phyloP scores from a whole-genome alignment of 1,140 invertebrate species.

The Formica exsecta region DNA sequence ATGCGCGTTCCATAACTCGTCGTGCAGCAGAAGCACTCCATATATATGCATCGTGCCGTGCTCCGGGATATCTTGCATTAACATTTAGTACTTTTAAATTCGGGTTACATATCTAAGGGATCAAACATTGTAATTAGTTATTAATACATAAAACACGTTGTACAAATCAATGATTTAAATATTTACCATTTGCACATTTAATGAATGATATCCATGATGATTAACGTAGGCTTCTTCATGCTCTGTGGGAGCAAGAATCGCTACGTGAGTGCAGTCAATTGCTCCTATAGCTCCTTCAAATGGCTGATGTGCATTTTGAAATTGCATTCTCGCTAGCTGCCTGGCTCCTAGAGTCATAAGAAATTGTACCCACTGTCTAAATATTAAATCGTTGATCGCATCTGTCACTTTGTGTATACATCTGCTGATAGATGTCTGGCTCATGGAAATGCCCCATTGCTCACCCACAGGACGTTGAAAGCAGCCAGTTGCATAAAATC shows the following conservation, averaged over 20 bases:
- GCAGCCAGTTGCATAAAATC: neutral
- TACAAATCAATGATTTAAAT: too few species aligned
- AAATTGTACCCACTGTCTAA: too few species aligned
- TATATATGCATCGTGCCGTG: neutral
- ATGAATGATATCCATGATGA: constrained; percentile 31
- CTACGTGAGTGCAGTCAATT: constrained; percentile 23
- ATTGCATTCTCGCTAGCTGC: too few species aligned
- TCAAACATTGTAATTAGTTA: too few species aligned
- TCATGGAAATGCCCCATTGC: too few species aligned
- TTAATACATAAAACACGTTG: too few species aligned
- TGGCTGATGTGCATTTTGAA: neutral
- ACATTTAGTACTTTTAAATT: constrained; percentile 28
- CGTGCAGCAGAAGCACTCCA: constrained; percentile 21
- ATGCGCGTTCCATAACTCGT: constrained; percentile 27
- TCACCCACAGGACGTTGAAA: neutral
- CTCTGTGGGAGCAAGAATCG: constrained; percentile 5
- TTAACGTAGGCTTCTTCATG: constrained; percentile 22
- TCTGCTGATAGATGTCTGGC: too few species aligned
- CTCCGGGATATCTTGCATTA: neutral
- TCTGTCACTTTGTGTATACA: too few species aligned
- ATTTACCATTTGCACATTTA: constrained; percentile 34
- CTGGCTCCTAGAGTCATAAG: too few species aligned
- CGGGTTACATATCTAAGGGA: constrained; percentile 7
- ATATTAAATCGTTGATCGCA: too few species aligned
- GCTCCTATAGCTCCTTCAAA: constrained; percentile 18